A percentile compares a stretch with the other conserved stretches of the same genome.
Conservation (phyloP, 2,113 vertebrate genomes). For the Eclectus roratus region DNA sequence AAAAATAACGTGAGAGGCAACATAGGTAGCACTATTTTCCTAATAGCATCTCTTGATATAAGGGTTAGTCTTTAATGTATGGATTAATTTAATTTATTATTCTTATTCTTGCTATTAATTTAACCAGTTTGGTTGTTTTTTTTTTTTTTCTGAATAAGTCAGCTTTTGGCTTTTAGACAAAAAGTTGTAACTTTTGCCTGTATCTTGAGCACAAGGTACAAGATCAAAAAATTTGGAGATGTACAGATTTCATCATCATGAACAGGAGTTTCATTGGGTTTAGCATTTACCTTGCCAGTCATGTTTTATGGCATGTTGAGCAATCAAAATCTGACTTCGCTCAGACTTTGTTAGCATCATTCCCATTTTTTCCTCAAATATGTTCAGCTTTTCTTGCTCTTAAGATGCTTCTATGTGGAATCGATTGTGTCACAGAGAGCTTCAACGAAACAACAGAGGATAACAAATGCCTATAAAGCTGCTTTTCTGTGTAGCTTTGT, state of each 20-base stretch:
- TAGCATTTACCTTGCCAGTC: neutral
- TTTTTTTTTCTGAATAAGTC: neutral
- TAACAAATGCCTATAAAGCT: neutral
- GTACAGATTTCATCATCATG: neutral
- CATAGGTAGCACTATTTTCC: neutral
- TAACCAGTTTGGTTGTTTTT: neutral
- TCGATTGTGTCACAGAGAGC: neutral
- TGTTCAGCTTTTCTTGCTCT: neutral
- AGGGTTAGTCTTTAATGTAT: neutral
- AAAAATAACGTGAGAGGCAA: neutral
- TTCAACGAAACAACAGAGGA: neutral
- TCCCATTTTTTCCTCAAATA: neutral
- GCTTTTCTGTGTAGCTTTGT: neutral
- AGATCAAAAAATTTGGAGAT: neutral
- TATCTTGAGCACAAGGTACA: neutral
- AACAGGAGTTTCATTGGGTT: neutral
- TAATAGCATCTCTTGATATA: neutral
- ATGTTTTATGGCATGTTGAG: neutral
- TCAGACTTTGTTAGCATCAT: neutral
- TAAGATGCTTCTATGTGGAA: neutral
- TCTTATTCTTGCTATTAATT: neutral
- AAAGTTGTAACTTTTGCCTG: neutral
- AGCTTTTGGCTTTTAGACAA: neutral
- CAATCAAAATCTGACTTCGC: neutral
- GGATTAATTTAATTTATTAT: neutral